Percentiles rank a stretch among this genome's conserved stretches.
Conservation (phyloP, 2,888 invertebrate genomes). For the Trachelus tabidus region DNA sequence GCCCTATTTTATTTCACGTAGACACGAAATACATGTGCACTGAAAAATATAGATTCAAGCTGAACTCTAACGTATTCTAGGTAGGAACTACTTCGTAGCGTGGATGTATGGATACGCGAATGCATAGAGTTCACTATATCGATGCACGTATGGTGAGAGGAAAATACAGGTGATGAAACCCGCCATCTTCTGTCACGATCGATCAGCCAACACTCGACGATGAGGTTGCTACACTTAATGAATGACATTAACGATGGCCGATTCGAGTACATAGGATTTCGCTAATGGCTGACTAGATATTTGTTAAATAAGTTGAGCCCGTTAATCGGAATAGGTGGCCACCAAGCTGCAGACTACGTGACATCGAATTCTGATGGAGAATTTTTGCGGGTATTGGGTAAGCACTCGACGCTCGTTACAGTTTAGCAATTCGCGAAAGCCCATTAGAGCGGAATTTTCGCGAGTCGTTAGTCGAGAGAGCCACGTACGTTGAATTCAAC, state of each 20-base stretch:
- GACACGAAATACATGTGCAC: too few species aligned
- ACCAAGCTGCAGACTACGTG: background rate
- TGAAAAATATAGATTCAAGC: too few species aligned
- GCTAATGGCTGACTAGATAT: background rate
- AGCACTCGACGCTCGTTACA: background rate
- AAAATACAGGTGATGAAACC: too few species aligned
- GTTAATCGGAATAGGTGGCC: background rate
- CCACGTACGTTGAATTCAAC: background rate
- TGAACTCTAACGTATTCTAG: too few species aligned
- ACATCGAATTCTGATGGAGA: background rate
- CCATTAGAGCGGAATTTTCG: background rate
- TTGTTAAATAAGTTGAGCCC: background rate
- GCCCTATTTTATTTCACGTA: too few species aligned
- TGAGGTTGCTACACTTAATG: background rate
- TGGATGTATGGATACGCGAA: too few species aligned
- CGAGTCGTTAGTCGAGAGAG: background rate
- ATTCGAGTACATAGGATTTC: background rate
- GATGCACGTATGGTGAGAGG: too few species aligned
- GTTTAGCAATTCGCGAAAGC: background rate
- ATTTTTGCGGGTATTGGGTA: background rate
- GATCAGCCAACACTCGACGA: too few species aligned
- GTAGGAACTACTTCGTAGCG: too few species aligned
- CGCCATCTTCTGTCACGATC: too few species aligned
- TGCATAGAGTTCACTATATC: too few species aligned
- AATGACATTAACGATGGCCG: background rate